Percentiles rank a stretch among this genome's conserved stretches.
Conservation (phyloP, 1,140 invertebrate genomes). For the Sweltsa coloradensis region DNA sequence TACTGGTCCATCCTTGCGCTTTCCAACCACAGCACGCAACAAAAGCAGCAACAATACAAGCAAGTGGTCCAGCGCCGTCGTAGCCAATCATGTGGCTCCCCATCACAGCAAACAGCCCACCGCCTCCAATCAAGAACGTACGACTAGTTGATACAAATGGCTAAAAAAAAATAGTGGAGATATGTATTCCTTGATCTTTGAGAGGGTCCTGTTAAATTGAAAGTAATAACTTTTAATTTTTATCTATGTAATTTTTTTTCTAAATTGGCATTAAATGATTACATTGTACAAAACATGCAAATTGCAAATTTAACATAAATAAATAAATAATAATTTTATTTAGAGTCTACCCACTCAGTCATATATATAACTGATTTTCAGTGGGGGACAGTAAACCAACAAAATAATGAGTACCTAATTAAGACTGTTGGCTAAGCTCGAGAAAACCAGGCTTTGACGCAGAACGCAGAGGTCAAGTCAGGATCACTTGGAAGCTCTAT, state of each 20-base stretch:
- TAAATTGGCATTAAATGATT: neutral
- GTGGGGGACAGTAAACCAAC: no score
- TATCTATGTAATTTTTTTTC: neutral
- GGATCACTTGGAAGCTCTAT: no score
- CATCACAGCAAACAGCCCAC: slow-evolving; percentile 44
- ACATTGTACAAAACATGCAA: neutral
- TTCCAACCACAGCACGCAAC: slow-evolving; percentile 39
- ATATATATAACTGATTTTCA: no score
- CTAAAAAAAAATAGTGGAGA: no score
- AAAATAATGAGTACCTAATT: no score
- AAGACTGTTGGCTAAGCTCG: no score
- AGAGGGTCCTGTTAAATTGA: neutral
- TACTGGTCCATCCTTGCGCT: slow-evolving; percentile 21
- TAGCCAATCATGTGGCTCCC: slow-evolving; percentile 41
- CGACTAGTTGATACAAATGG: slow-evolving; percentile 19
- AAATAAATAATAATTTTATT: no score
- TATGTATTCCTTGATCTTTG: no score
- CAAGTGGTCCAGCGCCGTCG: slow-evolving; percentile 48
- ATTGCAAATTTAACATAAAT: neutral
- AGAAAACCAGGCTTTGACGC: no score
- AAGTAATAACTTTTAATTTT: neutral
- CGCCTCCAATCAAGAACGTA: slow-evolving; percentile 37
- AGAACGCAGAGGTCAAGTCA: no score
- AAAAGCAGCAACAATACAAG: slow-evolving; percentile 45
- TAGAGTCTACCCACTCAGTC: no score